Conservation (phyloP, 2,888 invertebrate species). For the Apocheima hispidaria region DNA sequence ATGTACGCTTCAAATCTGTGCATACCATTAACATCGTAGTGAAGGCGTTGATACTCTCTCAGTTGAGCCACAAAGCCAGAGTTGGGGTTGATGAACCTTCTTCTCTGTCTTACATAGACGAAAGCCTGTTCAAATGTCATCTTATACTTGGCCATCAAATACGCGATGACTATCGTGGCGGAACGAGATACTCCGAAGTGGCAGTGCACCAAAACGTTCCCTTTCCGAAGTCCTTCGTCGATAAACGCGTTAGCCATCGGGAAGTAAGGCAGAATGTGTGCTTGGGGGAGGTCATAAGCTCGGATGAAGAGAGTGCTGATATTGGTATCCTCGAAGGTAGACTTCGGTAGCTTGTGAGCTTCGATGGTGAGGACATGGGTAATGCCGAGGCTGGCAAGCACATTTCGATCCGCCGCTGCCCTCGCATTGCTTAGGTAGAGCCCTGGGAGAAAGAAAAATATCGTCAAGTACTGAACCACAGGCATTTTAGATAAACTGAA, state of each 20-base stretch:
- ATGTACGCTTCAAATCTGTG: conserved; percentile 72
- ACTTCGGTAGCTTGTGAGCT: conserved; percentile 71
- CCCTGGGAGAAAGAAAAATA: conserved; percentile 50
- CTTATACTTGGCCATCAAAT: conserved; percentile 95
- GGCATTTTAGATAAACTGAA: background rate
- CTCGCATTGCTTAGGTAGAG: conserved; percentile 79
- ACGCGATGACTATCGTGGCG: conserved; percentile 97
- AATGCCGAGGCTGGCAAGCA: conserved; percentile 74
- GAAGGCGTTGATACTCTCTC: conserved; percentile 86
- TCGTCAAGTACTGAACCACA: background rate
- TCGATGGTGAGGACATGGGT: conserved; percentile 82
- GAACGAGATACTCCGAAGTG: conserved; percentile 98
- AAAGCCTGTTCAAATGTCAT: conserved; percentile 95
- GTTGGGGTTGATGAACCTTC: conserved; percentile 97
- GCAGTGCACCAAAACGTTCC: conserved; percentile 95
- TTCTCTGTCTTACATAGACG: conserved; percentile 92
- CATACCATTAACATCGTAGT: conserved; percentile 71
- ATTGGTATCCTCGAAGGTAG: conserved; percentile 67
- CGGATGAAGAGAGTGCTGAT: conserved; percentile 79
- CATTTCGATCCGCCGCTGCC: conserved; percentile 70
- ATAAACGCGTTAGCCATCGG: conserved; percentile 81
- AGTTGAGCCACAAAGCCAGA: conserved; percentile 97
- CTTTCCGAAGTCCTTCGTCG: conserved; percentile 87
- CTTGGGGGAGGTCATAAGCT: conserved; percentile 77
- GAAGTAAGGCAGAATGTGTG: conserved; percentile 79